Evolutionary conservation across 2,797 vertebrate genomes (phyloP).

Genomic region (Manis pentadactyla): DNA sequence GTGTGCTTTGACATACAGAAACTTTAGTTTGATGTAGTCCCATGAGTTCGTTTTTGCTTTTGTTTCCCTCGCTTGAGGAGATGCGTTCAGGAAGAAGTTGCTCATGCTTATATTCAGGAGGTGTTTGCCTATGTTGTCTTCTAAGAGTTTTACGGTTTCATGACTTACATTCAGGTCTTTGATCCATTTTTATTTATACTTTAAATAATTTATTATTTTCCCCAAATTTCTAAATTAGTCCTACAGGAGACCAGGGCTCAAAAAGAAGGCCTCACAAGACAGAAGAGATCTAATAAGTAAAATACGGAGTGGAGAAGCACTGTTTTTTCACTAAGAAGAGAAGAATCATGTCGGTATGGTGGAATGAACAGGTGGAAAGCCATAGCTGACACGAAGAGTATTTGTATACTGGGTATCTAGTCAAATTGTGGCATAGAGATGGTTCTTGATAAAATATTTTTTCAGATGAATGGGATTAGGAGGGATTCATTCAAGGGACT

Average conservation of each 20-base stretch:
- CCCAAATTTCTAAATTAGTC: neutral
- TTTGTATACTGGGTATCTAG: neutral
- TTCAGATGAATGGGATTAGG: neutral
- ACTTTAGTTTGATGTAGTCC: no score
- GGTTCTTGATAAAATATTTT: neutral
- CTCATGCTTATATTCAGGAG: no score
- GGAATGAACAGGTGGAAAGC: accelerated
- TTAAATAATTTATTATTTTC: neutral
- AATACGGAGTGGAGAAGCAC: neutral
- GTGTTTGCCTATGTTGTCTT: no score
- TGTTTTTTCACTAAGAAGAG: neutral
- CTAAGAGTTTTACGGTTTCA: no score
- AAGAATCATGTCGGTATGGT: neutral
- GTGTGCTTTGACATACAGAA: no score
- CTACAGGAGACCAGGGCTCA: neutral
- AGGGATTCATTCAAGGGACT: neutral
- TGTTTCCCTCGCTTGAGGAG: no score
- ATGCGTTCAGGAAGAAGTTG: no score
- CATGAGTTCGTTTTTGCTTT: no score
- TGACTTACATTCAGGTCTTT: no score
- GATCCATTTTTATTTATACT: neutral
- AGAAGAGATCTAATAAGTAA: neutral
- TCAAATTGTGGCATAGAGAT: neutral
- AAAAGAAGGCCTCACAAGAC: neutral
- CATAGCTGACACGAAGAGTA: accelerated